phyloP scores from a whole-genome alignment of 2,888 invertebrate genomes.

The Hyalella azteca region DNA sequence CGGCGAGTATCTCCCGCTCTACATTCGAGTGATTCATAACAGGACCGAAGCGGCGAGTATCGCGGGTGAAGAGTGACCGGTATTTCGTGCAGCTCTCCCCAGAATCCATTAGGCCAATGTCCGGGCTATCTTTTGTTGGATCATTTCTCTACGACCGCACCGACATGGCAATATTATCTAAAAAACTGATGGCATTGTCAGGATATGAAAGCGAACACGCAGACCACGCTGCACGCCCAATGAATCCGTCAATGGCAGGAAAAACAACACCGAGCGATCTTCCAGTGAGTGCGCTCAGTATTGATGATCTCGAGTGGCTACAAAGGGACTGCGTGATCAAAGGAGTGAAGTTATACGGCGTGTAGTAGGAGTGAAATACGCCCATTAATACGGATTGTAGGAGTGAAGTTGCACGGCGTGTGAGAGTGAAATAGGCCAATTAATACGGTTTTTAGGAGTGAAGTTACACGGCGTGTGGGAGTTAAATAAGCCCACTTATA shows the following conservation, averaged over 20 bases:
- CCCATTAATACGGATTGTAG: no score
- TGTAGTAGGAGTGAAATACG: no score
- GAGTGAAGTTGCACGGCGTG: no score
- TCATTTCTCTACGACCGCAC: constrained; percentile 37
- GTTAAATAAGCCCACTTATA: no score
- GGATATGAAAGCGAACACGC: constrained; percentile 36
- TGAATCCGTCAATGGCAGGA: constrained; percentile 34
- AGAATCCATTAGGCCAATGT: constrained; percentile 39
- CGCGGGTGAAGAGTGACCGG: constrained; percentile 18
- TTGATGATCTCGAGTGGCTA: constrained; percentile 6
- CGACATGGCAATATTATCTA: constrained; percentile 36
- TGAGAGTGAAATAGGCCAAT: no score
- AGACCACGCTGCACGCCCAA: constrained; percentile 18
- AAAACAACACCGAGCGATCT: constrained; percentile 6
- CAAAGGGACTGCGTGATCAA: not conserved
- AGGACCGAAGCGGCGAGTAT: no score
- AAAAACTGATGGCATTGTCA: constrained; percentile 27
- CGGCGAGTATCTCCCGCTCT: no score
- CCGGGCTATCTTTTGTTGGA: constrained; percentile 38
- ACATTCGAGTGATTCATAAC: no score
- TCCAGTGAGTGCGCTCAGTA: constrained; percentile 1
- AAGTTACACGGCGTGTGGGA: no score
- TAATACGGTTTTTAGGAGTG: no score
- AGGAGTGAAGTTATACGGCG: constrained; percentile 4
- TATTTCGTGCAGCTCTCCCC: constrained; percentile 36